Evolutionary conservation across 2,797 vertebrate species (phyloP).

Genomic region (Sciaenops ocellatus): DNA sequence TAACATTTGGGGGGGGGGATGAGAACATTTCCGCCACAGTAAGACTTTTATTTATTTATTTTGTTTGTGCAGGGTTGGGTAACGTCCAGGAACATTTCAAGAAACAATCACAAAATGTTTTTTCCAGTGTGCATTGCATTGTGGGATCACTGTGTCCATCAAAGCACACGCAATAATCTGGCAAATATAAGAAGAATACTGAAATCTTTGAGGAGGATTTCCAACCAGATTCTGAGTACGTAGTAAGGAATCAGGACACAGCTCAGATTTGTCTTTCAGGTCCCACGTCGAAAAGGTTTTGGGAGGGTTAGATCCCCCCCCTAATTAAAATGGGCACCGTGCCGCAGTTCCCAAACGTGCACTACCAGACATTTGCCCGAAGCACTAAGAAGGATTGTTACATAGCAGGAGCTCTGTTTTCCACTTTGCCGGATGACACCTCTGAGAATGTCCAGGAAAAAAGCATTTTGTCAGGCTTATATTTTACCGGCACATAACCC

Average conservation of each 20-base stretch:
- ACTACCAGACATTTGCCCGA: conserved; percentile 44
- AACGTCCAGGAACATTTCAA: too few species aligned
- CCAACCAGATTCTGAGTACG: background rate
- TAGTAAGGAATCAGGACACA: background rate
- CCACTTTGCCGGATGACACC: conserved; percentile 59
- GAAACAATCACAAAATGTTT: background rate
- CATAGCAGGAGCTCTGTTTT: conserved; percentile 55
- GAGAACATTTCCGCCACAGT: background rate
- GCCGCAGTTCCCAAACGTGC: conserved; percentile 16
- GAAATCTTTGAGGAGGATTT: background rate
- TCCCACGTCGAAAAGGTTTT: background rate
- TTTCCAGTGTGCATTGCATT: background rate
- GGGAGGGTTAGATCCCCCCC: conserved; percentile 10
- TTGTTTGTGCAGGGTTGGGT: background rate
- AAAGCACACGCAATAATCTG: background rate
- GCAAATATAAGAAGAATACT: background rate
- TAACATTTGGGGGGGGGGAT: background rate
- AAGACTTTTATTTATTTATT: background rate
- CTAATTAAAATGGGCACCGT: conserved; percentile 51
- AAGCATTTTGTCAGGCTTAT: conserved; percentile 64
- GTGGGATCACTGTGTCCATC: background rate
- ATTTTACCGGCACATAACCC: conserved; percentile 68
- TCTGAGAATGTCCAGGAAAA: conserved; percentile 58
- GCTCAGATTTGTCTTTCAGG: background rate
- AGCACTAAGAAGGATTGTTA: conserved; percentile 41